Base-by-base conservation (phyloP, 2,113 vertebrate genomes). In the Mirounga angustirostris region DNA sequence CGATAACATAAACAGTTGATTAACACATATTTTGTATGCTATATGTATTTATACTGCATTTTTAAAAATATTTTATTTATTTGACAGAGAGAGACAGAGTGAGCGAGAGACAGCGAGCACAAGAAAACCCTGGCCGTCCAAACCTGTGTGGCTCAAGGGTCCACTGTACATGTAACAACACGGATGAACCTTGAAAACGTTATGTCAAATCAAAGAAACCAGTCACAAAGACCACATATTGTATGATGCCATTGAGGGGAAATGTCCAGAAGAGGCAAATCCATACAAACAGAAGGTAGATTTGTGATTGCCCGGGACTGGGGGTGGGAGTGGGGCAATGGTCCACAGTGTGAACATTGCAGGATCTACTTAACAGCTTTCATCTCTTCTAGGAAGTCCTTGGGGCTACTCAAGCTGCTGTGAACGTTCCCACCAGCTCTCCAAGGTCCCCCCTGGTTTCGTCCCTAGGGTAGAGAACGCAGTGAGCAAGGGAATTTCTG, bases 261-360 rank as follows among this genome's bases (percentile, higher is more conserved):
- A 65, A 36, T 6, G 46, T 15, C n/a, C n/a, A n/a, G n/a, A 71
- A 46, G 19, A 56, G 22, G 36, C 61, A 84, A 26, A 18, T 40
- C 54, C 73, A 6, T 2, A 28, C 59, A 22, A 58, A 65, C 36
- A 14, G 21, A 73, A 88, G 40, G 28, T 61, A n/a, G 33, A 69
- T 69, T 69, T n/a, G 16, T 16, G 15, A 28, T 40, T 56, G 1
- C 16, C 46, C 33, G 80, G 11, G 46, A 1, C 21, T 7, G 7
- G 4, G 19, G 46, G 46, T 11, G 9, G 5, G 40, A 5, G 11
- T 18, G 61, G 33, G 26, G 7, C 1, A 8, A 0, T 6, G 14
- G 16, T 26, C 63, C 63, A 14, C 30, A 0, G 11, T 10, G 1
- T 33, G 33, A 14, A 9, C 3, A 4, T 28, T 1, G 3, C 0